Evolutionary conservation across 2,113 vertebrate species (phyloP), one percentile per base, ranked within the genome.

Genomic region (Hippocampus mohnikei): DNA sequence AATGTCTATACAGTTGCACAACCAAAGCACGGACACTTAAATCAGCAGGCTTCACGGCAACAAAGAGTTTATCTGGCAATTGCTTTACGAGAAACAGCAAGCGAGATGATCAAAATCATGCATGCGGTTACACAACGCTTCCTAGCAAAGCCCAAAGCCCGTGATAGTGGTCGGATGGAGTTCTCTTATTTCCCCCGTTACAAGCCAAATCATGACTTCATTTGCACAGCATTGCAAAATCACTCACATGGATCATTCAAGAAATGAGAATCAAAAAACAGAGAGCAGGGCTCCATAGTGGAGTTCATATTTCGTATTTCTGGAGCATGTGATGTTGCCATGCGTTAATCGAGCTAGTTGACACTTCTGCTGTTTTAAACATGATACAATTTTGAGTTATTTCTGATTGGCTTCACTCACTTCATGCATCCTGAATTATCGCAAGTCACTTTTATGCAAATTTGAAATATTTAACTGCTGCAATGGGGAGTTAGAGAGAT

Each of bases 51-150:
- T 20, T 7, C 48, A 5, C 6, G 48, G 48, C 18, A 50, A 21
- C 5, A 50, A 50, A 20, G 16, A 20, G 5, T 50, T 50, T 20
- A 0, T 20, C 18, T 50, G 48, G 18, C 21, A 55, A 8, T n/a
- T 23, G 52, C 21, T 55, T 55, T 23, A 55, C 52, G 21, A 55
- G 52, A 55, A 23, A 65, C 40, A 25, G 41, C 8, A 12, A 63
- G 23, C 29, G 27, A 27, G 27, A 21, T 76, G 55, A 79, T 58
- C 27, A 61, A 73, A 79, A 83, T 70, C 61, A 42, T 63, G 25
- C 0, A 2, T 40, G 66, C 5, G 15, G 74, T 88, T 82, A 74
- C 67, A 55, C 77, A 85, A 87, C 72, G 61, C 75, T 80, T 86
- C 71, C 75, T 78, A 74, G 81, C 74, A 79, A 73, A 77, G 76